Percentiles rank a stretch among this genome's conserved stretches.
phyloP scores from a whole-genome alignment of 2,113 vertebrate genomes.

The Copsychus sechellarum region DNA sequence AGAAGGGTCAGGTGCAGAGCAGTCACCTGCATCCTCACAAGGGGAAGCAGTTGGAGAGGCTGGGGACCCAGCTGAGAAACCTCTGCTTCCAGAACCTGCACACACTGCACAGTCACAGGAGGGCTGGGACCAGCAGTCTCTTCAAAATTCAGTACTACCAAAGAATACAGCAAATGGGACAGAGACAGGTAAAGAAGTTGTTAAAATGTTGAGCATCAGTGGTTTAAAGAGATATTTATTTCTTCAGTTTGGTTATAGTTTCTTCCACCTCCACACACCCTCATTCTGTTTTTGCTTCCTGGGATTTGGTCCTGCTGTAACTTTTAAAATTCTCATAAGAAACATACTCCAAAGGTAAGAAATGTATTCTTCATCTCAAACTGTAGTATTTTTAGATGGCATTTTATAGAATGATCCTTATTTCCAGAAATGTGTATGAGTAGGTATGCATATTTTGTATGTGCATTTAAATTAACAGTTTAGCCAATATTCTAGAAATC shows the following conservation, averaged over 20 bases:
- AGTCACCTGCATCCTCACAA: neutral
- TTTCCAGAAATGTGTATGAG: neutral
- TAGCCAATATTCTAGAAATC: neutral
- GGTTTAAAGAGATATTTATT: neutral
- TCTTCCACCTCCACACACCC: neutral
- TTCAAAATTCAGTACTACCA: neutral
- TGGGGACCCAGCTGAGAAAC: neutral
- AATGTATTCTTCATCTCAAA: neutral
- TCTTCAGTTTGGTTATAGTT: neutral
- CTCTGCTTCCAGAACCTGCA: neutral
- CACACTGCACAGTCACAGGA: neutral
- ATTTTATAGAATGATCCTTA: neutral
- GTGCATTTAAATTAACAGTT: neutral
- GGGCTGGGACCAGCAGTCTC: neutral
- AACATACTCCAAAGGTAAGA: neutral
- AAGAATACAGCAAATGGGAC: neutral
- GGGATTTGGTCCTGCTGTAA: neutral
- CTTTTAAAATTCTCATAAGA: neutral
- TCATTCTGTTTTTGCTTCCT: neutral
- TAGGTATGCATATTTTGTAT: neutral
- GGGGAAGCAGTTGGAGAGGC: neutral
- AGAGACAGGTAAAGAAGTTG: slow-evolving; percentile 64
- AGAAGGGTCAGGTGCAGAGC: neutral
- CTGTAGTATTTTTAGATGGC: neutral
- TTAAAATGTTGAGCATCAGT: neutral